Percentiles rank a stretch among this genome's conserved stretches.
Conservation (phyloP, 2,888 invertebrate species). For the Aspidiotus destructor region DNA sequence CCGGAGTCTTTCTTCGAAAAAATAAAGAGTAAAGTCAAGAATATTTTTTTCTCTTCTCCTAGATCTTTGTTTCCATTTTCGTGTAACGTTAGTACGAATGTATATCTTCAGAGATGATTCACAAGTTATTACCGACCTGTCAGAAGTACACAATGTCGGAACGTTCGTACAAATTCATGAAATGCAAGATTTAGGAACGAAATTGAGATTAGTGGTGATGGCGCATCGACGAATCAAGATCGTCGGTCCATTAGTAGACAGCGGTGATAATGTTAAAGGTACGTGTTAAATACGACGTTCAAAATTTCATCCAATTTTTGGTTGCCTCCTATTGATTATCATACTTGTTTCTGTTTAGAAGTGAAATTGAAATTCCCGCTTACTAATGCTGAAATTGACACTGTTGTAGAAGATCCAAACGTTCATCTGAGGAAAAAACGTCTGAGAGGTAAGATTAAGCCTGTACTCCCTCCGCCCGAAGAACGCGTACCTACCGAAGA, state of each 20-base stretch:
- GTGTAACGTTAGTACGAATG: background rate
- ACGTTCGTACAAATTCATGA: conserved; percentile 98
- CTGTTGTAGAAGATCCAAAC: conserved; percentile 60
- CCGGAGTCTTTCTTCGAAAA: conserved; percentile 91
- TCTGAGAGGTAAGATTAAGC: conserved; percentile 31
- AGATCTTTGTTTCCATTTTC: conserved; percentile 6
- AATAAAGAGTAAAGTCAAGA: conserved; percentile 60
- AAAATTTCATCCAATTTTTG: background rate
- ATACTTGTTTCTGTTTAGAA: conserved; percentile 41
- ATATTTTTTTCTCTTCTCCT: background rate
- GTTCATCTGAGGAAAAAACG: background rate
- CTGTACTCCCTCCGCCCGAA: background rate
- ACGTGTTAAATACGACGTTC: conserved; percentile 35
- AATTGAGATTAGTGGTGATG: conserved; percentile 82
- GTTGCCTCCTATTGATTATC: background rate
- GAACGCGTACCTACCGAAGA: background rate
- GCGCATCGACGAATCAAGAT: conserved; percentile 82
- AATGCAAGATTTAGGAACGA: conserved; percentile 88
- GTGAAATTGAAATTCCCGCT: conserved; percentile 74
- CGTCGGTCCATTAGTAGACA: conserved; percentile 67
- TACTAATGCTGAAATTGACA: conserved; percentile 72
- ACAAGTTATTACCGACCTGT: conserved; percentile 70
- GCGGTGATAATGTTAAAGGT: conserved; percentile 53
- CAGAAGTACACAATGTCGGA: conserved; percentile 81
- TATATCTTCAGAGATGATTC: conserved; percentile 55